Evolutionary conservation across 2,888 invertebrate genomes (phyloP).

Genomic region (Limulus polyphemus): DNA sequence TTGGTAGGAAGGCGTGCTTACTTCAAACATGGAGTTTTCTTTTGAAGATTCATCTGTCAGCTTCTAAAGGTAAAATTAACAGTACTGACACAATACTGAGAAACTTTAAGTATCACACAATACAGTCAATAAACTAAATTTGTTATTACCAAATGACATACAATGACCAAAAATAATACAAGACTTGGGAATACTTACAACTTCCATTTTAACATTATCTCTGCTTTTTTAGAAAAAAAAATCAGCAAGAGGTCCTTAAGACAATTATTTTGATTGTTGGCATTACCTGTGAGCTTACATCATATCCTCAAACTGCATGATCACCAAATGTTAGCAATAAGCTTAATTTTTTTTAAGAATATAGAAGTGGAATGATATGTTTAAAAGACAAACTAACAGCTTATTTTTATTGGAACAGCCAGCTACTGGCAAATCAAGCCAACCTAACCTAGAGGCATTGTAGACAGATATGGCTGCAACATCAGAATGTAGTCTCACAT

Average conservation of each 20-base stretch:
- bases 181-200: no score
- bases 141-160: background rate
- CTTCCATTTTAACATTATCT: background rate
- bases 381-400: no score
- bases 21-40: constrained; percentile 14
- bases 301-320: background rate
- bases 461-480: no score
- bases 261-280: background rate
- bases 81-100: no score
- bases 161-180: background rate
- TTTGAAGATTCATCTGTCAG: constrained; percentile 19
- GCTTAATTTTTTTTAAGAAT: no score
- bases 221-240: background rate
- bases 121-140: background rate
- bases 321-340: no score
- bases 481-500: no score
- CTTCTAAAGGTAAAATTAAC: constrained; percentile 10
- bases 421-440: no score
- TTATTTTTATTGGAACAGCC: no score
- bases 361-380: no score
- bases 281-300: background rate
- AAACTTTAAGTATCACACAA: no score
- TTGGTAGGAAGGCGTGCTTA: background rate
- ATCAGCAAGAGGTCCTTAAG: background rate
- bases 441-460: no score